Evolutionary conservation across 2,888 invertebrate species (phyloP).

Genomic region (Gerris lacustris): DNA sequence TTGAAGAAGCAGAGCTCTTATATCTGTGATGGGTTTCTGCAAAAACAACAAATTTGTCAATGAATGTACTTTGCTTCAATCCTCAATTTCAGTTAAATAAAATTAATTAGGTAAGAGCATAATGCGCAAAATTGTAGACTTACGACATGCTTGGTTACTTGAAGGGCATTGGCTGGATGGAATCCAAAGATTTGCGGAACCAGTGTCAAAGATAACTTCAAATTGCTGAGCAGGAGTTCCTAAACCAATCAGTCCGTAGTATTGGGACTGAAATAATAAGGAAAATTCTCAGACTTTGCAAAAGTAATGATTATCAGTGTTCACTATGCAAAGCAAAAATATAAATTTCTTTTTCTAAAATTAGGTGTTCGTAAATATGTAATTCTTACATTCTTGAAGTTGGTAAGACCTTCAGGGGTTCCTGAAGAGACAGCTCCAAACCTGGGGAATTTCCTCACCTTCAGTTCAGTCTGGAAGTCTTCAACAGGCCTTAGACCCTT

Average conservation of each 20-base stretch:
- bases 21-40: slow-evolving; percentile 91
- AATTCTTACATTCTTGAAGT: neutral
- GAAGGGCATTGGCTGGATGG: slow-evolving; percentile 14
- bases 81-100: too few species aligned
- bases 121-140: neutral
- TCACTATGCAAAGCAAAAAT: too few species aligned
- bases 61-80: too few species aligned
- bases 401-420: neutral
- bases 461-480: neutral
- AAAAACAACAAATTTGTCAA: slow-evolving; percentile 27
- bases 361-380: too few species aligned
- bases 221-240: slow-evolving; percentile 19
- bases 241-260: slow-evolving; percentile 18
- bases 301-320: too few species aligned
- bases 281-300: neutral
- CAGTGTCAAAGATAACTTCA: slow-evolving; percentile 20
- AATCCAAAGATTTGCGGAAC: slow-evolving; percentile 20
- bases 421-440: neutral
- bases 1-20: slow-evolving; percentile 67
- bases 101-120: too few species aligned
- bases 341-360: too few species aligned
- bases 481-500: neutral
- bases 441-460: neutral
- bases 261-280: slow-evolving; percentile 8
- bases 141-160: slow-evolving; percentile 14